A percentile compares a stretch with the other conserved stretches of the same genome.
Evolutionary conservation across 2,888 invertebrate genomes (phyloP).

Genomic region (Noctua janthina): DNA sequence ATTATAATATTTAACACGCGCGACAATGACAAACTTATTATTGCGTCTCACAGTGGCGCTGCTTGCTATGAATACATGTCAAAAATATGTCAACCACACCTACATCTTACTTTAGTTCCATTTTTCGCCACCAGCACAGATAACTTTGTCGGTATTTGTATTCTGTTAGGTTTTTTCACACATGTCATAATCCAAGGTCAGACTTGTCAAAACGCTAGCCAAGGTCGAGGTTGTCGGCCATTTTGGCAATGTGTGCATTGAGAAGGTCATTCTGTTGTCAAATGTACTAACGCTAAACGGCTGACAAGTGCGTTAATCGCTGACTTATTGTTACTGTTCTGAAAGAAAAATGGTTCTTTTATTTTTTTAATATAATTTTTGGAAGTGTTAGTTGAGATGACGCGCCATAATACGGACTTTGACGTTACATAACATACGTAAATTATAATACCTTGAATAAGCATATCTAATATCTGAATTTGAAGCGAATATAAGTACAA

Average conservation of each 20-base stretch:
- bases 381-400: not conserved
- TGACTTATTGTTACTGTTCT: constrained; percentile 12
- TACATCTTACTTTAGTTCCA: constrained; percentile 12
- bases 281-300: constrained; percentile 29
- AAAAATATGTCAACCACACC: constrained; percentile 10
- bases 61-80: not conserved
- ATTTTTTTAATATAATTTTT: not conserved
- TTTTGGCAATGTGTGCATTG: constrained; percentile 57
- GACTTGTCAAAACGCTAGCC: constrained; percentile 69
- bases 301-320: constrained; percentile 18
- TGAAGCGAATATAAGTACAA: not conserved
- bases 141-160: constrained; percentile 9
- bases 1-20: constrained; percentile 6
- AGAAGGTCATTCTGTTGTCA: constrained; percentile 55
- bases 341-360: not conserved
- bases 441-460: not conserved
- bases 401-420: not conserved
- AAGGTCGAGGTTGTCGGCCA: constrained; percentile 69
- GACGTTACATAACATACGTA: not conserved
- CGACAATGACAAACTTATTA: not conserved
- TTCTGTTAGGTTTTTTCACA: constrained; percentile 28
- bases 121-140: constrained; percentile 13
- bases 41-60: not conserved
- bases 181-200: constrained; percentile 62
- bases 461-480: not conserved